These are phyloP conservation scores for Bacillus rossius DNA, from an alignment of 1,140 invertebrate genomes.

Conservation along the genomic window DNA sequence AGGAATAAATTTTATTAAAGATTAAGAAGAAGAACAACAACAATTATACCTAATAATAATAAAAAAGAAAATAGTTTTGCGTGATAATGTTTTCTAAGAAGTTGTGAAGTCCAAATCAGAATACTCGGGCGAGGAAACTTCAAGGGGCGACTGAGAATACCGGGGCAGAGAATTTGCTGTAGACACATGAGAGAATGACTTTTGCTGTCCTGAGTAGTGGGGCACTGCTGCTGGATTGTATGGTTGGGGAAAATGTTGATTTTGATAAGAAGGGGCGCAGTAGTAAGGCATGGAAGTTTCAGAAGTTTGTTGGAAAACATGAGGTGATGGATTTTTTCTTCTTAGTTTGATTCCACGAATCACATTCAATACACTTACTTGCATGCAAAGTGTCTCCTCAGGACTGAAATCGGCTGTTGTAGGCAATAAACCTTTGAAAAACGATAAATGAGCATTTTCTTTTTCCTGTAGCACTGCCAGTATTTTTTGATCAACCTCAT, in stretches of 20 bases:
- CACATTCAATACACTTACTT: background rate
- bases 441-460: constrained; percentile 17
- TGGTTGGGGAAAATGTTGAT: constrained; percentile 9
- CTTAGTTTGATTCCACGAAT: background rate
- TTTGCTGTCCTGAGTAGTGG: too few relatives aligned
- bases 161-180: too few relatives aligned
- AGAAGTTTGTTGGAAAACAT: constrained; percentile 11
- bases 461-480: background rate
- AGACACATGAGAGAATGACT: too few relatives aligned
- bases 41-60: constrained; percentile 2
- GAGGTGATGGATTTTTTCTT: constrained; percentile 4
- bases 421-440: constrained; percentile 18
- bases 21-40: constrained; percentile 12
- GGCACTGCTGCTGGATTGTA: constrained; percentile 1
- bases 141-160: too few relatives aligned
- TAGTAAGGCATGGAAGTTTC: constrained; percentile 5
- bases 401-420: constrained; percentile 10
- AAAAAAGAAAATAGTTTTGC: too few relatives aligned
- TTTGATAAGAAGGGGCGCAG: constrained; percentile 4
- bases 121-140: too few relatives aligned
- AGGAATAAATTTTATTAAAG: constrained; percentile 1
- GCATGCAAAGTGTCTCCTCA: constrained; percentile 13
- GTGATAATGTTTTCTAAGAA: too few relatives aligned
- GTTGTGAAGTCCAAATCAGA: too few relatives aligned
- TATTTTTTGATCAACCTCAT: constrained; percentile 12